A percentile compares a stretch with the other conserved stretches of the same genome.
Evolutionary conservation across 2,797 vertebrate genomes (phyloP).

Genomic region (Scleropages formosus): DNA sequence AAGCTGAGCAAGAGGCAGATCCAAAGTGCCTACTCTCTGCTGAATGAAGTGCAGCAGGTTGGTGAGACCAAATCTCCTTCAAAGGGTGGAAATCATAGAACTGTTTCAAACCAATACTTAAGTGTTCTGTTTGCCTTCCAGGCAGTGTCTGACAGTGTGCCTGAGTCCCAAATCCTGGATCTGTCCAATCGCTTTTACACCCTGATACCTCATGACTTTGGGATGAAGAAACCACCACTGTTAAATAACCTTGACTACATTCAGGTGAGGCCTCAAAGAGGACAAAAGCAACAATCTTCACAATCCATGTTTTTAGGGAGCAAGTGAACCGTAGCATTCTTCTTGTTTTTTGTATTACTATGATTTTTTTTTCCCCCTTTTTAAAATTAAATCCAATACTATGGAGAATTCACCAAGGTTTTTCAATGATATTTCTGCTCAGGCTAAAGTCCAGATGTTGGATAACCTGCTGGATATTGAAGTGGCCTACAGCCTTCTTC

Average conservation of each 20-base stretch:
- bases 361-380: too few relatives aligned
- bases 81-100: too few relatives aligned
- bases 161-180: slow-evolving; percentile 86
- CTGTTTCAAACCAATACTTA: background rate
- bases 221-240: slow-evolving; percentile 97
- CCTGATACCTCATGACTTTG: slow-evolving; percentile 96
- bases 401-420: too few relatives aligned
- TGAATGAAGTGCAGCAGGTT: slow-evolving; percentile 94
- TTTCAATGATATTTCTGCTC: slow-evolving; percentile 2
- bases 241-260: slow-evolving; percentile 88
- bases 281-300: too few relatives aligned
- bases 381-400: too few relatives aligned
- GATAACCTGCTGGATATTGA: slow-evolving; percentile 98
- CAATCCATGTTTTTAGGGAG: too few relatives aligned
- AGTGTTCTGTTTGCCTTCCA: slow-evolving; percentile 44
- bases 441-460: slow-evolving; percentile 97
- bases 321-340: too few relatives aligned
- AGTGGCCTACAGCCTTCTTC: slow-evolving; percentile 94
- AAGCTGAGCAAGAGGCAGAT: slow-evolving; percentile 98
- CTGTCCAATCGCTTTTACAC: slow-evolving; percentile 98
- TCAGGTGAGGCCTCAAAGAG: slow-evolving; percentile 72
- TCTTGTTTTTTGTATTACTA: too few relatives aligned
- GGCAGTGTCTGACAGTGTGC: slow-evolving; percentile 80
- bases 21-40: slow-evolving; percentile 91
- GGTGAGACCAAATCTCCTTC: slow-evolving; percentile 38